Evolutionary conservation across 2,113 vertebrate genomes (phyloP).

Genomic region (Hirundichthys speculiger): DNA sequence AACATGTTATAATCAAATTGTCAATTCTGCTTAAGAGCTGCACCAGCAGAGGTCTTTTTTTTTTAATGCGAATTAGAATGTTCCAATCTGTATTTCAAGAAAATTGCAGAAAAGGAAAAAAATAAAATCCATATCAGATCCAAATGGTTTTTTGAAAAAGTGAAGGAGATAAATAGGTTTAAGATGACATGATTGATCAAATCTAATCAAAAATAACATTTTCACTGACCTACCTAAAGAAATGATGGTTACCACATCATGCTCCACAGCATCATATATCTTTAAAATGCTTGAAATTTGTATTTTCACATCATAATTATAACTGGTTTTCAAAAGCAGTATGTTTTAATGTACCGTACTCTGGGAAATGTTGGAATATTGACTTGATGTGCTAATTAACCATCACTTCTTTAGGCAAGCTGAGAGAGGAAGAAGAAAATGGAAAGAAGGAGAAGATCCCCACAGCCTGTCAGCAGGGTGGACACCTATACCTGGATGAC

Average conservation of each 20-base stretch:
- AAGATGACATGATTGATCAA: constrained; percentile 43
- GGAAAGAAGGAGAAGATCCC: constrained; percentile 19
- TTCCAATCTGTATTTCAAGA: too few species aligned
- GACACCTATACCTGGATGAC: constrained; percentile 94
- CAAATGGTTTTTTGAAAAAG: constrained; percentile 67
- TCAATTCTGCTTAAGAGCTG: background rate
- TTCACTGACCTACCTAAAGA: constrained; percentile 47
- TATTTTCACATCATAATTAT: background rate
- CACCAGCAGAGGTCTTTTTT: background rate
- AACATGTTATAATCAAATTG: constrained; percentile 5
- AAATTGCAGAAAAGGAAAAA: too few species aligned
- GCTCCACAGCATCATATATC: background rate
- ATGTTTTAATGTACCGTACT: background rate
- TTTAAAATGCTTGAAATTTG: background rate
- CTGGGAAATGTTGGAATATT: background rate
- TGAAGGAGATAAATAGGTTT: constrained; percentile 54
- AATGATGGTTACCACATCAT: constrained; percentile 60
- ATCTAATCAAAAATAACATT: constrained; percentile 46
- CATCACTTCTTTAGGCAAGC: constrained; percentile 88
- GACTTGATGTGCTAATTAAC: constrained; percentile 53
- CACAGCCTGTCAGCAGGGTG: constrained; percentile 80
- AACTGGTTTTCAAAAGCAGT: background rate
- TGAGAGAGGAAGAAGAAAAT: constrained; percentile 33
- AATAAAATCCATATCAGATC: constrained; percentile 1
- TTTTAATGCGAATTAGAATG: too few species aligned